Evolutionary conservation across 2,888 invertebrate species (phyloP), one percentile per base, ranked within the genome.

Genomic region (Ceriagrion tenellum): DNA sequence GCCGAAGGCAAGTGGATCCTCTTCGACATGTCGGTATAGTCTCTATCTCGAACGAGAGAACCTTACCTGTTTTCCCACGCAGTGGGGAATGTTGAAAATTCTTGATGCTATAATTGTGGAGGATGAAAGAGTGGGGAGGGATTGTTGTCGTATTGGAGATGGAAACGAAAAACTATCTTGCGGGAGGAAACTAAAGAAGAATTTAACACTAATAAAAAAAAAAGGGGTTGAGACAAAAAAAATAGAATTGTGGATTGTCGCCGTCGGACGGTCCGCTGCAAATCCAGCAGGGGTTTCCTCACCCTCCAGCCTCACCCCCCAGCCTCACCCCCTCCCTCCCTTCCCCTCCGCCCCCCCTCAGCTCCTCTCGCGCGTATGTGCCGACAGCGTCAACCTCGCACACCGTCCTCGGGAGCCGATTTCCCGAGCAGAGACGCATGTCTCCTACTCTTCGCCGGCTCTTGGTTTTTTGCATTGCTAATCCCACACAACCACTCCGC

Each of bases 191-290:
- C 35, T n/a, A 18, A 35, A 35, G 35, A 35, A 18, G 35, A 35
- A 81, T 35, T 81, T 30, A 10, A 81, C 81, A n/a, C 81, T 18
- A 55, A 13, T 35, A 91, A 91, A 59, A 59, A 63, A 91, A 91
- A 59, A 59, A 63, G 63, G 59, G 40, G 91, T 26, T 23, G 69
- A 63, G 47, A 26, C 93, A 93, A 74, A 47, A 74, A 16, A 10
- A 56, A 56, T n/a, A n/a, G n/a, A 47, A n/a, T 10, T 16, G 47
- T 40, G 74, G 74, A 93, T 93, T 20, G 93, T 56, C 40, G 23
- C 56, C 93, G 47, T 93, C 93, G 74, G 93, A 93, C 55, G 93
- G 93, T 35, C 93, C 93, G 47, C 56, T 74, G 74, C 69, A 93
- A 93, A 93, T 93, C 69, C 93, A 69, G 69, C 69, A n/a, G n/a